A percentile compares a stretch with the other conserved stretches of the same genome.
Evolutionary conservation across 2,797 vertebrate genomes (phyloP).

Genomic region (Sorex maritimensis): DNA sequence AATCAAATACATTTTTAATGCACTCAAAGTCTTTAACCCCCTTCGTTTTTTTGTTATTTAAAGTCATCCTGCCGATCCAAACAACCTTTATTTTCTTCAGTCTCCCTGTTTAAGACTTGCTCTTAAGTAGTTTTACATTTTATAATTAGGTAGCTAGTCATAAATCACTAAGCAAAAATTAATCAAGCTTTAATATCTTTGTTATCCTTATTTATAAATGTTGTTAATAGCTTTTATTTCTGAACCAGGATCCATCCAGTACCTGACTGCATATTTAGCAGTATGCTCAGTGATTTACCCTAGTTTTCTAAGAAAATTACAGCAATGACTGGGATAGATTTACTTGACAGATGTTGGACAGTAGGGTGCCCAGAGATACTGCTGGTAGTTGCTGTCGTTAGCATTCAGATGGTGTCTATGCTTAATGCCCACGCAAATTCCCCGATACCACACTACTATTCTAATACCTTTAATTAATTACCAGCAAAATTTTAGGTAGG

Average conservation of each 20-base stretch:
- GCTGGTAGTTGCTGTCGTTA: not conserved
- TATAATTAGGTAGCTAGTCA: slow-evolving; percentile 34
- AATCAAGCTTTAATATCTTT: slow-evolving; percentile 19
- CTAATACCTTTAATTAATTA: not conserved
- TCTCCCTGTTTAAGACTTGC: slow-evolving; percentile 20
- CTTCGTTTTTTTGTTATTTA: slow-evolving; percentile 22
- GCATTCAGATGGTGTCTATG: not conserved
- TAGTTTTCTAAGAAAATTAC: slow-evolving; percentile 49
- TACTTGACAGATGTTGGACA: slow-evolving; percentile 1
- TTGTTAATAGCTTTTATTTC: slow-evolving; percentile 46
- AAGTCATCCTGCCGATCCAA: slow-evolving; percentile 38
- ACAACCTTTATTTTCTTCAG: slow-evolving; percentile 47
- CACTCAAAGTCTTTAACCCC: not conserved
- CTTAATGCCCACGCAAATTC: not conserved
- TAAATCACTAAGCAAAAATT: slow-evolving; percentile 59
- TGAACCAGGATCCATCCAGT: not conserved
- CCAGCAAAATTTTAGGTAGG: not conserved
- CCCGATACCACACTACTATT: not conserved
- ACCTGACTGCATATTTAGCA: not conserved
- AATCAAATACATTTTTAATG: slow-evolving; percentile 59
- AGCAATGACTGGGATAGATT: not conserved
- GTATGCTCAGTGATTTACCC: not conserved
- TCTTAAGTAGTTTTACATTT: slow-evolving; percentile 40
- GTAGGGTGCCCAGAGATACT: not conserved
- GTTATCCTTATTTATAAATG: slow-evolving; percentile 62